Conservation (phyloP, 30 jellyfish, hydroid and myxozoan species). For the Hydractinia echinata region DNA sequence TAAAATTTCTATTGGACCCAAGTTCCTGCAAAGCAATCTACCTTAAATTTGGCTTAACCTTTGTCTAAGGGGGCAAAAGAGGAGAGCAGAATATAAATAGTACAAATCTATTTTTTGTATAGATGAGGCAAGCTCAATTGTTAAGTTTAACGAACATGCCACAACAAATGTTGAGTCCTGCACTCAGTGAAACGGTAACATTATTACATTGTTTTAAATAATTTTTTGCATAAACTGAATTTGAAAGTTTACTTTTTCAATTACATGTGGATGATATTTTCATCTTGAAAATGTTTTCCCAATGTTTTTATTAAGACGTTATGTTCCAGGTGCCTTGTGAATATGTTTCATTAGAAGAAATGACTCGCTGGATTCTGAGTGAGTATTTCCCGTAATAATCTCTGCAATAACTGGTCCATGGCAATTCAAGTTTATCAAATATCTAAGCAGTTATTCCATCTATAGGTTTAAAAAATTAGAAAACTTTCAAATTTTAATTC, state of each 20-base stretch:
- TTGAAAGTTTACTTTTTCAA: not conserved
- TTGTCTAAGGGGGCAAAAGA: too few species aligned
- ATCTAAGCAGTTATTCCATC: too few species aligned
- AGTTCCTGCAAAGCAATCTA: too few species aligned
- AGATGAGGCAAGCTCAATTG: constrained; percentile 90
- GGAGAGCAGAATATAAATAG: too few species aligned
- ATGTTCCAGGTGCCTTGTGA: constrained; percentile 80
- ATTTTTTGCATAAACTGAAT: not conserved
- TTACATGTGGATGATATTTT: not conserved
- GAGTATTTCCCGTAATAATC: constrained; percentile 8
- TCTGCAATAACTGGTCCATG: too few species aligned
- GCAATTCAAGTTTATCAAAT: too few species aligned
- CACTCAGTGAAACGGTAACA: constrained; percentile 76
- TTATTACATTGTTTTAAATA: not conserved
- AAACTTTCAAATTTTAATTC: too few species aligned
- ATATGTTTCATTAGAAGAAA: constrained; percentile 69
- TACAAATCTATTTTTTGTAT: constrained; percentile 1
- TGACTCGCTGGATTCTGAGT: constrained; percentile 87
- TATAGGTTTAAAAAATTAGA: too few species aligned
- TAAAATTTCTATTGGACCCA: too few species aligned
- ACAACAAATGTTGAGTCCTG: constrained; percentile 85
- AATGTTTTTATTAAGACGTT: not conserved
- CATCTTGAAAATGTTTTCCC: not conserved
- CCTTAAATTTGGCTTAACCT: too few species aligned
- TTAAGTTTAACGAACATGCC: constrained; percentile 77